Base-by-base conservation (phyloP, 1,140 invertebrate genomes). In the Triops cancriformis region DNA sequence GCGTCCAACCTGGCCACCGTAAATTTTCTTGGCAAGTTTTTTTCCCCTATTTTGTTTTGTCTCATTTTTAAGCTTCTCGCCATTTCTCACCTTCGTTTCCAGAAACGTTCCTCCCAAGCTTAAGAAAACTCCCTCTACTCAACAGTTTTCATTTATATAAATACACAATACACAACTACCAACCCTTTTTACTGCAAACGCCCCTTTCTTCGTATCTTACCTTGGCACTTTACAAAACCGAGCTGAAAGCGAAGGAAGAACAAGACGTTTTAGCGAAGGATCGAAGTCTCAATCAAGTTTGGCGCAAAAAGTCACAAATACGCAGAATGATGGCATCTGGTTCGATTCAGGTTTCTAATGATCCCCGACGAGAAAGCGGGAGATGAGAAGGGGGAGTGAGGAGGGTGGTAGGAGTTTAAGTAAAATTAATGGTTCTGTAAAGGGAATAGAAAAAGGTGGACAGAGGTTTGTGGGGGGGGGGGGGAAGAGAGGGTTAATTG, bases 341-440 rank as follows among this genome's bases (percentile, higher is more conserved):
- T 64, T 64, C 51, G 5, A 64, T 64, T 64, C 51, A 64, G 3
- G 51, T 64, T 64, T 64, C 23, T 64, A 64, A 18, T 64, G 51
- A 64, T 64, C 51, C 51, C 51, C 14, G 23, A n/a, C 10, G 51
- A 23, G 23, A 64, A 64, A 37, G 31, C 7, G 7, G 31, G 31
- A 37, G 2, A 37, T 37, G 31, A 37, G 31, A 7, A 37, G 31
- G 31, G 7, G 31, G 51, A 64, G n/a, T n/a, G n/a, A 64, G 23
- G 51, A 23, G 51, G n/a, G 51, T 64, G 14, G 14, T 23, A 5
- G 18, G 51, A 64, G 18, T 64, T 64, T 6, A 23, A 23, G 51
- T 5, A 64, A 64, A 64, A 64, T 64, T 64, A 64, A 64, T 64
- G 51, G 51, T 64, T 64, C 51, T 64, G 51, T 23, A 64, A 64